Percentiles rank a stretch among this genome's conserved stretches.
Conservation (phyloP, 37 sponge, comb jelly and placozoan species). For the Halisarca cf. caerulea region DNA sequence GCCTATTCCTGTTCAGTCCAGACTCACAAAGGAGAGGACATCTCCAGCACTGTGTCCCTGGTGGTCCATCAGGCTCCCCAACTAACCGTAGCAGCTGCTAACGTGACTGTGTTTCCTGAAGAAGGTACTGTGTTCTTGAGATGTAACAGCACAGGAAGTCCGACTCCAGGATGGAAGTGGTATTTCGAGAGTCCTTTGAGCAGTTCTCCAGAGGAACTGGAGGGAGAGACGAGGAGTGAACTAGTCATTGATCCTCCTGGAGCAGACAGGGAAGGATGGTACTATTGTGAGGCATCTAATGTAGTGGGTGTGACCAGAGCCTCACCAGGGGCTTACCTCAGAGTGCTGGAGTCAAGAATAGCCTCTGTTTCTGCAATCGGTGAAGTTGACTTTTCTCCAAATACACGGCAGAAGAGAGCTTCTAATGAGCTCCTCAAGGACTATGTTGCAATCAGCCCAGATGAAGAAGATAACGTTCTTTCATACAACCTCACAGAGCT, state of each 20-base stretch:
- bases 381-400: neutral
- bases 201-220: neutral
- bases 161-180: conserved; percentile 19
- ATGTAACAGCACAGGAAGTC: neutral
- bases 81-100: neutral
- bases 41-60: neutral
- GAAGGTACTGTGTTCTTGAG: conserved; percentile 10
- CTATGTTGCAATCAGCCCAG: neutral
- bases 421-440: neutral
- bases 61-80: conserved; percentile 8
- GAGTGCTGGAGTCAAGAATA: neutral
- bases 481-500: neutral
- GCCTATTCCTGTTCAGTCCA: neutral
- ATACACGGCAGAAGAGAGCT: neutral
- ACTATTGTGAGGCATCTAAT: conserved; percentile 18
- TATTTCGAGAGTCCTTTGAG: neutral
- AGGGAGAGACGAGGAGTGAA: neutral
- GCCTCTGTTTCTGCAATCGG: neutral
- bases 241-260: neutral
- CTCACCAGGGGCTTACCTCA: neutral
- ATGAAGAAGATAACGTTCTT: neutral
- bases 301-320: neutral
- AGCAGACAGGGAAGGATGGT: neutral
- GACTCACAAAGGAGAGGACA: conserved; percentile 18
- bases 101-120: conserved; percentile 8